Conservation (phyloP, 1,140 invertebrate genomes). For the Drosophila sp. region DNA sequence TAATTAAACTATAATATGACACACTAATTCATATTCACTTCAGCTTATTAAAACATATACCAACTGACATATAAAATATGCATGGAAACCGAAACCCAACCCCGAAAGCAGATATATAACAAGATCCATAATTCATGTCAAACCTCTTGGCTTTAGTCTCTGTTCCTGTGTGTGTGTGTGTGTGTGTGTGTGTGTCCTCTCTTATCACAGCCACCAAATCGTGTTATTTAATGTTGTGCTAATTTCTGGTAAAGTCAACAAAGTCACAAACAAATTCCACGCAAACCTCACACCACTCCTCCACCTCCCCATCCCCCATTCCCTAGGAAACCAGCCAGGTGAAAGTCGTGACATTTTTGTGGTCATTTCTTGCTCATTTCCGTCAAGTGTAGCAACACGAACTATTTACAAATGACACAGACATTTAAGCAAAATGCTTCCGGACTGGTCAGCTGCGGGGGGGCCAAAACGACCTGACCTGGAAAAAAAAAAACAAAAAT, state of each 20-base stretch:
- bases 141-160: conserved; percentile 15
- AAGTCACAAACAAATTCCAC: conserved; percentile 31
- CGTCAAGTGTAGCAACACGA: conserved; percentile 76
- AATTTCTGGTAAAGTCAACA: conserved; percentile 68
- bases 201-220: conserved; percentile 72
- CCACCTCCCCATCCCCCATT: not conserved
- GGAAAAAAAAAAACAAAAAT: conserved; percentile 47
- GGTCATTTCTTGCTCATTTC: conserved; percentile 77
- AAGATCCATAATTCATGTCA: conserved; percentile 76
- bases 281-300: conserved; percentile 14
- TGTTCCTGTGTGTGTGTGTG: not conserved
- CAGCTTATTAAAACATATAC: conserved; percentile 49
- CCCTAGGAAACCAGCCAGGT: conserved; percentile 41
- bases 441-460: conserved; percentile 50
- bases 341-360: conserved; percentile 75
- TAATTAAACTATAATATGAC: conserved; percentile 56
- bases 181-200: not conserved
- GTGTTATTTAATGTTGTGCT: conserved; percentile 82
- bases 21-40: conserved; percentile 45
- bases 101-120: conserved; percentile 32
- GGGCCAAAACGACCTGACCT: conserved; percentile 51
- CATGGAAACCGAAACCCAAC: conserved; percentile 32
- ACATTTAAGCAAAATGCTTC: conserved; percentile 81
- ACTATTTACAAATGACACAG: conserved; percentile 79
- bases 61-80: conserved; percentile 54